A percentile compares a stretch with the other conserved stretches of the same genome.
phyloP scores from a whole-genome alignment of 2,797 vertebrate genomes.

The Mionectes olivaceus region DNA sequence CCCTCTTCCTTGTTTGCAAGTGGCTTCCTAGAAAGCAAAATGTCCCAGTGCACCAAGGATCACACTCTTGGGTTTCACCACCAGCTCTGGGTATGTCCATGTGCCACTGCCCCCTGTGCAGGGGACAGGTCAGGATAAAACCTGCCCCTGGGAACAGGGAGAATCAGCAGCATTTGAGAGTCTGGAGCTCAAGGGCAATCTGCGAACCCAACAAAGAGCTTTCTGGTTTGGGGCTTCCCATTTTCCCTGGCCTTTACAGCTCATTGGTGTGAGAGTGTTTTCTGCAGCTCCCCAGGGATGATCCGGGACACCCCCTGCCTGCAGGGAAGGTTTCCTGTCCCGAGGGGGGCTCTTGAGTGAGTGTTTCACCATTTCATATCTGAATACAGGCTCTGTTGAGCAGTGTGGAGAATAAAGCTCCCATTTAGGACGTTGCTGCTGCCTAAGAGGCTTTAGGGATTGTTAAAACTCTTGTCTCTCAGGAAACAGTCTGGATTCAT shows the following conservation, averaged over 20 bases:
- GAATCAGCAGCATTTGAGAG: background rate
- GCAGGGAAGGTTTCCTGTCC: background rate
- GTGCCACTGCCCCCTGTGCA: background rate
- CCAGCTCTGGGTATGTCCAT: background rate
- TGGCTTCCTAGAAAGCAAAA: background rate
- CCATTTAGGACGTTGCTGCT: slow-evolving; percentile 60
- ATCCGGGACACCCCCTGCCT: background rate
- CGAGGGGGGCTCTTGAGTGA: background rate
- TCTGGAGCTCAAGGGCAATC: background rate
- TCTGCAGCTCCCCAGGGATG: background rate
- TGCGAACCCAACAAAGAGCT: background rate
- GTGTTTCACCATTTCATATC: background rate
- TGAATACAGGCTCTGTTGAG: slow-evolving; percentile 53
- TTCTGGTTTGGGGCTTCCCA: background rate
- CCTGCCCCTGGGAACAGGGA: background rate
- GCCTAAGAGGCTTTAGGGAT: slow-evolving; percentile 69
- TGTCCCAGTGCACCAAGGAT: background rate
- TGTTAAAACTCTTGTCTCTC: slow-evolving; percentile 56
- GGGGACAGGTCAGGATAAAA: background rate
- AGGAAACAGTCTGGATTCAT: slow-evolving; percentile 48
- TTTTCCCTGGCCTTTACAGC: background rate
- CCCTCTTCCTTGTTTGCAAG: background rate
- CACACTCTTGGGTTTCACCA: background rate
- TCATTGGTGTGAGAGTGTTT: background rate
- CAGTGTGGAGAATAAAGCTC: slow-evolving; percentile 27